A percentile compares a stretch with the other conserved stretches of the same genome.
Conservation (phyloP, 2,797 vertebrate genomes). For the Atherinosoma microstoma region DNA sequence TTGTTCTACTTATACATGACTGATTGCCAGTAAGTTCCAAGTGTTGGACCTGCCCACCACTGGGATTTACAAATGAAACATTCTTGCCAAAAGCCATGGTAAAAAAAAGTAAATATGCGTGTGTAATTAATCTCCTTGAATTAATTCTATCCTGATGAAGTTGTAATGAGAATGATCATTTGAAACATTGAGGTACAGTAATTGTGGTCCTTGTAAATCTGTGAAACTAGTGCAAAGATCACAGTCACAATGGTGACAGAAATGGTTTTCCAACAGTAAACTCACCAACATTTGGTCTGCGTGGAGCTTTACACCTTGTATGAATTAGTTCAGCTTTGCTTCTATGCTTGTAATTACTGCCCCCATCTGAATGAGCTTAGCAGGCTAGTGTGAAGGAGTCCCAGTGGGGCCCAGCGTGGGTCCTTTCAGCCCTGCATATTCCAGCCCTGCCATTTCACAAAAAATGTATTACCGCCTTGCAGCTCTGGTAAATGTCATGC, state of each 20-base stretch:
- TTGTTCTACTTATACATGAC: background rate
- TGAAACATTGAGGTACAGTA: conserved; percentile 30
- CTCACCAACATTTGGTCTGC: conserved; percentile 65
- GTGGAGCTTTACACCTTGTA: conserved; percentile 74
- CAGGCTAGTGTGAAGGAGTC: conserved; percentile 76
- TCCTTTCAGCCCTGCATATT: conserved; percentile 82
- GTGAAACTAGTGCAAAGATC: conserved; percentile 44
- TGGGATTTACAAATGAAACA: background rate
- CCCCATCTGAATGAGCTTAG: conserved; percentile 82
- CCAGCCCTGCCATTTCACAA: conserved; percentile 78
- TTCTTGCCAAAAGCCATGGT: conserved; percentile 14
- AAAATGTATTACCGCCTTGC: conserved; percentile 77
- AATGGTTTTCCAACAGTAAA: conserved; percentile 52
- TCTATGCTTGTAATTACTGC: conserved; percentile 80
- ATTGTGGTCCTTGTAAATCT: conserved; percentile 46
- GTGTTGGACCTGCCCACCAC: background rate
- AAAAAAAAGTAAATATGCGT: conserved; percentile 21
- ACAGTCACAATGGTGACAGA: conserved; percentile 46
- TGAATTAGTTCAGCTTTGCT: conserved; percentile 82
- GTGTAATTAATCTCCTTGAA: conserved; percentile 49
- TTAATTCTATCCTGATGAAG: conserved; percentile 39
- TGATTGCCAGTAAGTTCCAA: background rate
- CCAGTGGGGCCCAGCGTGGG: conserved; percentile 81
- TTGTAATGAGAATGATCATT: conserved; percentile 49
- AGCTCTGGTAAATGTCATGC: conserved; percentile 84